Base-by-base conservation (phyloP, 2,797 vertebrate genomes). In the Chiloscyllium punctatum region DNA sequence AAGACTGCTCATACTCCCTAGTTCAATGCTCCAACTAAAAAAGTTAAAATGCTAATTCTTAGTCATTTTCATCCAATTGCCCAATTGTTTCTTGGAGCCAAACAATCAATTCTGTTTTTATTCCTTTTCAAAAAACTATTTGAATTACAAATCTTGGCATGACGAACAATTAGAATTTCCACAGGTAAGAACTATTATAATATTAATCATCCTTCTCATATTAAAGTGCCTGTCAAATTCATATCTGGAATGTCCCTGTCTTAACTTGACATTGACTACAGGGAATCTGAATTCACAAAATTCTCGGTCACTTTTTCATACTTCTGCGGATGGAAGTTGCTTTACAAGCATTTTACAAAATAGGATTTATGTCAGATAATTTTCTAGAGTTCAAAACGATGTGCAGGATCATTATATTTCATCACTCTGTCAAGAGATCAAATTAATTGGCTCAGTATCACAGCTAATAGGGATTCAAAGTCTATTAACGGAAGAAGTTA, bases 331-430 rank as follows among this genome's bases (percentile, higher is more conserved):
- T 77, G 94, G 42, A 77, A 95, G 16, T 72, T 74, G 27, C 25
- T 95, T 51, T 42, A 51, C 30, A 33, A 57, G 15, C 69, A 53
- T 53, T 94, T 94, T 51, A 53, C 27, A 74, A n/a, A 90, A 74
- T 11, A 74, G 94, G 68, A 30, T 51, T 95, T 53, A 95, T 77
- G 42, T 95, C 69, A 77, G 48, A 25, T 95, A 25, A 92, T 69
- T 42, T 92, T 69, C n/a, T 4, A 92, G n/a, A 27, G n/a, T 68
- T 92, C 66, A 92, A 69, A n/a, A 69, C 42, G 66, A 92, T 92
- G 90, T 4, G 62, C 88, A 91, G 88, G 57, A 33, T 66, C 53
- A 66, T 91, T 91, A 91, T 62, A 91, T n/a, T 62, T 91, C 57
- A 62, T 66, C 27, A n/a, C 57, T 66, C 0, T 66, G 53, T 30